Percentiles rank a stretch among this genome's conserved stretches.
Conservation (phyloP, 1,140 invertebrate species). For the Drosophila sp. region DNA sequence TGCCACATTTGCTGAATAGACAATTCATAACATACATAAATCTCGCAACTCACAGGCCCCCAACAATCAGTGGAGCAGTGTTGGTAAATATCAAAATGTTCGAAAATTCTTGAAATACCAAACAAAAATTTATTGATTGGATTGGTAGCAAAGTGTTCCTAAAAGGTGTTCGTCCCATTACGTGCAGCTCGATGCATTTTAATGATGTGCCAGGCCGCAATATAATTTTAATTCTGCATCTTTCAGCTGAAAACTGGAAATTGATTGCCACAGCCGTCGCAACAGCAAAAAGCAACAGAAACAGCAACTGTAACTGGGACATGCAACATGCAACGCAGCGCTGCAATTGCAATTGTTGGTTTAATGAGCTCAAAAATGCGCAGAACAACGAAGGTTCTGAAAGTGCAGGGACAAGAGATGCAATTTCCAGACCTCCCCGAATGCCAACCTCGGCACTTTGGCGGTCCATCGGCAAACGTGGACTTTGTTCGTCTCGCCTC, state of each 20-base stretch:
- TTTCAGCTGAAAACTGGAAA: constrained; percentile 73
- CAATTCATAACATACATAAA: constrained; percentile 46
- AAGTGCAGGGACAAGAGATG: constrained; percentile 32
- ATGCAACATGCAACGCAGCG: constrained; percentile 52
- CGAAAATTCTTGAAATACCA: constrained; percentile 58
- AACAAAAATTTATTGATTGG: constrained; percentile 42
- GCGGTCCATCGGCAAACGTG: constrained; percentile 13
- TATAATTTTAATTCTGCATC: constrained; percentile 81
- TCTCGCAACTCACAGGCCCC: constrained; percentile 6
- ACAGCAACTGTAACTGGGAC: constrained; percentile 21
- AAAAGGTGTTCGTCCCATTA: constrained; percentile 67
- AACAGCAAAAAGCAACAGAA: too few relatives aligned
- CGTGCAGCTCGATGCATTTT: constrained; percentile 73
- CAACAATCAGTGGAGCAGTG: not conserved
- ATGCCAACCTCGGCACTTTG: not conserved
- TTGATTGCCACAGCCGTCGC: constrained; percentile 65
- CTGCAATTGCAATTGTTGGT: constrained; percentile 71
- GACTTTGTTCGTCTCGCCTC: constrained; percentile 22
- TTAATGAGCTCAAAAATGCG: constrained; percentile 81
- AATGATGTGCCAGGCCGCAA: constrained; percentile 73
- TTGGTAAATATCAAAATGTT: constrained; percentile 2
- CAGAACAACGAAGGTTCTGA: constrained; percentile 72
- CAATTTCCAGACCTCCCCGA: constrained; percentile 47
- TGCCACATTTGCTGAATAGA: constrained; percentile 37
- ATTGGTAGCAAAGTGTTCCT: constrained; percentile 41